These are phyloP conservation scores for Sceloporus undulatus DNA, from an alignment of 2,113 vertebrate species.

Conservation along the genomic window DNA sequence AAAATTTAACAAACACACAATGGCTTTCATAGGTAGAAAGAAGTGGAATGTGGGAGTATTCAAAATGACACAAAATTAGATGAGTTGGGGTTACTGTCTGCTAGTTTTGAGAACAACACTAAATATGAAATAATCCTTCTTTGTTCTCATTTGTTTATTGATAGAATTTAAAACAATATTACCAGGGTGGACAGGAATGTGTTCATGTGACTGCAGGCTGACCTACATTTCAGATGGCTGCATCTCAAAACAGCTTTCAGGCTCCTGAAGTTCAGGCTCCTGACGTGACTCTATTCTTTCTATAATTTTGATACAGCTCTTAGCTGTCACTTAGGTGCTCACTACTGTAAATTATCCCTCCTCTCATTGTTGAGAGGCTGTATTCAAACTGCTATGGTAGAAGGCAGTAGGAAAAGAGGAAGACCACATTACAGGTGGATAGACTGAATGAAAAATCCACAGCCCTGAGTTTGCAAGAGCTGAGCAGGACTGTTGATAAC, in stretches of 20 bases:
- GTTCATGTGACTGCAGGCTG: slow-evolving; percentile 3
- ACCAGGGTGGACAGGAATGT: slow-evolving; percentile 3
- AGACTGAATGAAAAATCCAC: no score
- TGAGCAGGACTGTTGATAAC: no score
- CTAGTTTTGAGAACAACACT: not conserved
- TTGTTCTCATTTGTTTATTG: not conserved
- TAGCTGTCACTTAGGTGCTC: not conserved
- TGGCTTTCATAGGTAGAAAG: not conserved
- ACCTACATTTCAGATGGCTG: not conserved
- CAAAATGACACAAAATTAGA: not conserved
- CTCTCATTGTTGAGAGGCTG: slow-evolving; percentile 22
- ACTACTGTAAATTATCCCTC: rapidly evolving
- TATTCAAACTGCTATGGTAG: slow-evolving; percentile 14
- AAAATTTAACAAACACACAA: not conserved
- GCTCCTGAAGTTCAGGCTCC: not conserved
- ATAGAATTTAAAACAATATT: slow-evolving; percentile 11
- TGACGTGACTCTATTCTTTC: not conserved
- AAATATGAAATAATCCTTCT: not conserved
- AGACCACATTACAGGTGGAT: no score
- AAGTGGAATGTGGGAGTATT: not conserved
- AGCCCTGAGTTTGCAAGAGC: no score
- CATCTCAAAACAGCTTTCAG: not conserved
- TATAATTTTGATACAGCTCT: not conserved
- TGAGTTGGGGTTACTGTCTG: not conserved
- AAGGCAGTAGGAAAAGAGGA: no score